Evolutionary conservation across 2,888 invertebrate species (phyloP).

Genomic region (Conops quadrifasciatus): DNA sequence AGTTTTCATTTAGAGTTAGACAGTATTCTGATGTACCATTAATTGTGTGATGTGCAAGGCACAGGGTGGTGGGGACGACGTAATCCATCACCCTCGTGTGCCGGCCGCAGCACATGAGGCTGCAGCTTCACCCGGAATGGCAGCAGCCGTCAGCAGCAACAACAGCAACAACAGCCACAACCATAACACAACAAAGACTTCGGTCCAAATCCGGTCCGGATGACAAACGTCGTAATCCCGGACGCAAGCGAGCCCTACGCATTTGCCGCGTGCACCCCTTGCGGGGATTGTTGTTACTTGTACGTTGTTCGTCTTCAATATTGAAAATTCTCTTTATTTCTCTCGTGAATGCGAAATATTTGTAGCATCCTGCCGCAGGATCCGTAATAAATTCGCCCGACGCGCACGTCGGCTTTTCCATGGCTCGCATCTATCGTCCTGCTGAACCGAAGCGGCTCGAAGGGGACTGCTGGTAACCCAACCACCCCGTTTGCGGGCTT

Average conservation of each 20-base stretch:
- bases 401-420: no score
- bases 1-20: no score
- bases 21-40: no score
- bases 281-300: not conserved
- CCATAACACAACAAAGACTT: not conserved
- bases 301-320: constrained; percentile 9
- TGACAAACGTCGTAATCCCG: constrained; percentile 29
- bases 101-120: constrained; percentile 18
- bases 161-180: constrained; percentile 24
- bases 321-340: constrained; percentile 21
- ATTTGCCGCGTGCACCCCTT: constrained; percentile 5
- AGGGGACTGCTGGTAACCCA: no score
- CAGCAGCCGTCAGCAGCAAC: constrained; percentile 13
- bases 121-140: constrained; percentile 4
- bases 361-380: constrained; percentile 25
- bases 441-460: no score
- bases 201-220: constrained; percentile 32
- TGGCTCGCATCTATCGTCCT: no score
- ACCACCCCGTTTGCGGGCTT: no score
- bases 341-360: constrained; percentile 19
- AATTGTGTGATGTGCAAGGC: no score
- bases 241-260: constrained; percentile 25
- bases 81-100: constrained; percentile 34
- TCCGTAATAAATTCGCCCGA: no score
- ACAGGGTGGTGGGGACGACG: no score